phyloP scores from a whole-genome alignment of 2,113 vertebrate species.

The Tupaia tana region DNA sequence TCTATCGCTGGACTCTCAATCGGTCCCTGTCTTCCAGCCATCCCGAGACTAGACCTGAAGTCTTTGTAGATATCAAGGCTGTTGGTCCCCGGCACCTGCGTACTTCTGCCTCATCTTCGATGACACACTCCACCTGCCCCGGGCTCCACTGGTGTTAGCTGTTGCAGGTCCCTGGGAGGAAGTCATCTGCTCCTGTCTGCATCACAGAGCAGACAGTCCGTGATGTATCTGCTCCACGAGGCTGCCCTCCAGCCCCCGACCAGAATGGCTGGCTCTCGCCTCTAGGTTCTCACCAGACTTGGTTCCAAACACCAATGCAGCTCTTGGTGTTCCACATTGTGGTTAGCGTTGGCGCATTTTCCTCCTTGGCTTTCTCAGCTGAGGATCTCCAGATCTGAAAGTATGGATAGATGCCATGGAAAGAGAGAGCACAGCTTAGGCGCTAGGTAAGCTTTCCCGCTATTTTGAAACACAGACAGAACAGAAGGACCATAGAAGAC shows the following conservation, averaged over 20 bases:
- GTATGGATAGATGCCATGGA: background rate
- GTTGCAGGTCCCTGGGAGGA: background rate
- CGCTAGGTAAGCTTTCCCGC: background rate
- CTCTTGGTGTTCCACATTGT: background rate
- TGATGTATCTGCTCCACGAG: background rate
- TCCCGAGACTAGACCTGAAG: background rate
- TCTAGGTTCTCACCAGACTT: background rate
- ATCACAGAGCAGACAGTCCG: background rate
- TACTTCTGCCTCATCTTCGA: background rate
- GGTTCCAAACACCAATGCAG: rapidly evolving
- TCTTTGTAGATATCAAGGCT: background rate
- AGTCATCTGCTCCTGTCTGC: background rate
- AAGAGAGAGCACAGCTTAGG: background rate
- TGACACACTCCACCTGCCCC: background rate
- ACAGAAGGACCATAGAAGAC: background rate
- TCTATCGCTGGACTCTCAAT: background rate
- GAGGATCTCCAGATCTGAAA: background rate
- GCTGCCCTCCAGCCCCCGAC: background rate
- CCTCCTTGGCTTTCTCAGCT: background rate
- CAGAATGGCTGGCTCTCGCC: background rate
- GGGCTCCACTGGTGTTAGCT: background rate
- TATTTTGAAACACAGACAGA: background rate
- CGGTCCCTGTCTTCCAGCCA: background rate
- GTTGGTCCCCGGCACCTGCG: background rate
- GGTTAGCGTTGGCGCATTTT: background rate